Percentiles rank a stretch among this genome's conserved stretches.
These are phyloP conservation scores for Ispidina picta DNA, from an alignment of 2,797 vertebrate genomes.

Conservation along the genomic window DNA sequence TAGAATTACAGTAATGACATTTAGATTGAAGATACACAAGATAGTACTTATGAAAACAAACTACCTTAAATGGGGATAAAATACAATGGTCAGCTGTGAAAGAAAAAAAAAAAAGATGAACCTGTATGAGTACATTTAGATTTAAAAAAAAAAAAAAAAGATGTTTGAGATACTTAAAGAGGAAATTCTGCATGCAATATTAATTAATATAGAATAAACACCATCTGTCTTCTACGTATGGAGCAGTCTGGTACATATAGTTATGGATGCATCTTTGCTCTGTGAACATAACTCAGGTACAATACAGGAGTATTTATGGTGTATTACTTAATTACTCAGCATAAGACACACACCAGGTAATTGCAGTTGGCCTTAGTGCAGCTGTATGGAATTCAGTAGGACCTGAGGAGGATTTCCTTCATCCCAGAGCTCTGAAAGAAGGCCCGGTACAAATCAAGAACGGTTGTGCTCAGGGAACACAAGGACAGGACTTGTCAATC, in stretches of 20 bases:
- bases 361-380: neutral
- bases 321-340: neutral
- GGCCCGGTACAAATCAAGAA: neutral
- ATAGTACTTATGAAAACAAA: neutral
- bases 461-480: neutral
- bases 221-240: neutral
- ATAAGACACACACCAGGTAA: neutral
- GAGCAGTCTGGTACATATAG: neutral
- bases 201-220: constrained; percentile 55
- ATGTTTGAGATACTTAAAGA: constrained; percentile 18
- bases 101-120: neutral
- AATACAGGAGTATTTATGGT: neutral
- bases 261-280: neutral
- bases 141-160: neutral
- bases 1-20: neutral
- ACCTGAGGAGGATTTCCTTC: neutral
- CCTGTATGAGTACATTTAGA: neutral
- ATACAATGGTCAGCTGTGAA: neutral
- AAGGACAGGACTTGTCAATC: neutral
- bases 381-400: neutral
- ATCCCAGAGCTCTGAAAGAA: neutral
- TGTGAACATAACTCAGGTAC: neutral
- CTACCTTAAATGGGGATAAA: neutral
- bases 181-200: neutral
- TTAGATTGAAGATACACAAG: neutral